phyloP scores from a whole-genome alignment of 1,140 invertebrate species.

The Hyles vespertilio region DNA sequence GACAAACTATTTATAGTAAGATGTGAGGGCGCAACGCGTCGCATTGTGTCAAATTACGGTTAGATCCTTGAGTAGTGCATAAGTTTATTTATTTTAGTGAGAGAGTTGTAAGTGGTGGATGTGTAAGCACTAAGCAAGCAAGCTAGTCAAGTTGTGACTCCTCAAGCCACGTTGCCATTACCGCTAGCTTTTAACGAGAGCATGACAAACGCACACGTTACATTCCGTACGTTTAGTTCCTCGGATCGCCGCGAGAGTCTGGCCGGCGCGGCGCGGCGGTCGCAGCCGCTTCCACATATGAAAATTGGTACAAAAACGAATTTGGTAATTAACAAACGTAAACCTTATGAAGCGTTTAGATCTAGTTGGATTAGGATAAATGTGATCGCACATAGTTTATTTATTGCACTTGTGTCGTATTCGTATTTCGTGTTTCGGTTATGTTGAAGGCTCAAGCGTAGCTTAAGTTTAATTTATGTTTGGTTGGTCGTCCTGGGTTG shows the following conservation, averaged over 20 bases:
- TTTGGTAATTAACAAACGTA: conserved; percentile 47
- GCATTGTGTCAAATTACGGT: conserved; percentile 43
- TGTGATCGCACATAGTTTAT: conserved; percentile 62
- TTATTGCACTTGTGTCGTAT: conserved; percentile 41
- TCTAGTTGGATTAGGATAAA: conserved; percentile 46
- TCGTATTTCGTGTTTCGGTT: conserved; percentile 16
- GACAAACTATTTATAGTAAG: conserved; percentile 69
- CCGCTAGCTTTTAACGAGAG: conserved; percentile 41
- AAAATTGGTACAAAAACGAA: conserved; percentile 64
- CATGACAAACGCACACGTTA: conserved; percentile 32
- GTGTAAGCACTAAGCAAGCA: conserved; percentile 48
- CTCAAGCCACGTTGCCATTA: conserved; percentile 58
- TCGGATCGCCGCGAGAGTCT: conserved; percentile 27
- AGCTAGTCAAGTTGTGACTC: conserved; percentile 66
- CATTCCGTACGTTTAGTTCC: conserved; percentile 36
- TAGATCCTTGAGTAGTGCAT: conserved; percentile 52
- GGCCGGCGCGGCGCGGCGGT: conserved; percentile 17
- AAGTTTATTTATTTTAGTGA: conserved; percentile 74
- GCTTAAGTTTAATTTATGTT: too few relatives aligned
- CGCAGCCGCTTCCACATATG: conserved; percentile 22
- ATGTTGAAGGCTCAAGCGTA: too few relatives aligned
- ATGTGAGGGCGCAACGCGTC: conserved; percentile 29
- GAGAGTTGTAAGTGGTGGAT: conserved; percentile 54
- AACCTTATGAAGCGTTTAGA: conserved; percentile 45
- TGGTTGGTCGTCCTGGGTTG: too few relatives aligned